Base-by-base conservation (phyloP, 2,888 invertebrate genomes). In the Chaitophorus viminalis region DNA sequence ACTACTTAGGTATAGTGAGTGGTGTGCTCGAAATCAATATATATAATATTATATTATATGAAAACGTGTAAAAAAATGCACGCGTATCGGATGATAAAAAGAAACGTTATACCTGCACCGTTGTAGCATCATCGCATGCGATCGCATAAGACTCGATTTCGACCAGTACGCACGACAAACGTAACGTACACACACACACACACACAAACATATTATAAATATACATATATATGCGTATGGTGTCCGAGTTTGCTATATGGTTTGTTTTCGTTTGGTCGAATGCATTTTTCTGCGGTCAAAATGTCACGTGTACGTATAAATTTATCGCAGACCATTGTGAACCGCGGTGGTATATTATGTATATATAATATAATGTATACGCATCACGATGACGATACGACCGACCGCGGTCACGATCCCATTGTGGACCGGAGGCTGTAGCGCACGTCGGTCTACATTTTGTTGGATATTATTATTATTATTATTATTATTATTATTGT, bases 401-500 rank as follows among this genome's bases (percentile, higher is more conserved):
- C 52, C 76, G 18, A 52, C 70, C 54, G 86, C 86, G 78, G 78
- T 86, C 86, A 86, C 86, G 86, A 86, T 86, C 86, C 78, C 86
- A 86, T 86, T 86, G 86, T 79, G 70, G 85, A 70, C 70, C 68
- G 54, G 52, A 39, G 60, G 39, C 60, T 60, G n/a, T n/a, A n/a
- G n/a, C n/a, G 60, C 70, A 70, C 31, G 70, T n/a, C 70, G 68
- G 68, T 68, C 68, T 68, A 68, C 68, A 68, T 68, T 68, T 68
- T 11, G 70, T 29, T 31, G 17, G 60, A 6, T 25, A 46, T 70
- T 29, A 4, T 31, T 70, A 18, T 74, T 39, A 74, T 52, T 46
- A 14, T 31, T 68, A 9, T 1, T 39, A 39, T 11, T 46, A 14
- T 31, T 68, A 9, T 1, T 39, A 39, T 11, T 25, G 21, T 29